Base-by-base conservation (phyloP, 2,113 vertebrate genomes). In the Epinephelus fuscoguttatus region DNA sequence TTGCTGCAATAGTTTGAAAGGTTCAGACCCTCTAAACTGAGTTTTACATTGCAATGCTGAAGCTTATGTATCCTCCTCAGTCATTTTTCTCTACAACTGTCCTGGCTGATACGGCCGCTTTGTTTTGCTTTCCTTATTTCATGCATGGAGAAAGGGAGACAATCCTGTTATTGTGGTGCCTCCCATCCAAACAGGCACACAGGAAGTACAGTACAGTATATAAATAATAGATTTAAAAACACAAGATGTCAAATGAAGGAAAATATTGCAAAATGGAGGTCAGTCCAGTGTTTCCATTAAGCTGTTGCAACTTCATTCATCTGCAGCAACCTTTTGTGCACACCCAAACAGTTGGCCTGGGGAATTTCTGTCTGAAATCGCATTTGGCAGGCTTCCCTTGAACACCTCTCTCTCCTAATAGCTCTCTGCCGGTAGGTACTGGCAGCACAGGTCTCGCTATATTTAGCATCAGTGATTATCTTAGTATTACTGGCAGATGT, bases 361-460 rank as follows among this genome's bases (percentile, higher is more conserved):
- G 81, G 77, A 87, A 76, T 85, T 87, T 89, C 80, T 62, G 62
- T 79, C 74, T 88, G 84, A 87, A 83, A 87, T 84, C 30, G 10
- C 75, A 91, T 85, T 91, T 89, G 85, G 84, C 84, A 88, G 70
- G 70, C 69, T 83, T 93, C 81, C 81, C 85, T 88, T 80, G 73
- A 90, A 91, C 80, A 85, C 79, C 74, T 86, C 84, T 78, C 52
- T 78, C 72, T 71, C 85, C 75, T 82, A 80, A 81, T 87, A 80
- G 67, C 50, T 71, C 75, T 84, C 60, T 70, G 69, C 84, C 82
- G 80, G 56, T 84, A 75, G 64, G 81, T 59, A 82, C 59, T 84
- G 50, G 72, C 86, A 82, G 78, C 81, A 69, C 40, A 80, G 77
- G 73, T 89, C 71, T 69, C 64, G 83, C 85, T 88, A 83, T 89